These are phyloP conservation scores for Corythornis madagascariensis DNA, from an alignment of 2,113 vertebrate genomes.

Conservation along the genomic window DNA sequence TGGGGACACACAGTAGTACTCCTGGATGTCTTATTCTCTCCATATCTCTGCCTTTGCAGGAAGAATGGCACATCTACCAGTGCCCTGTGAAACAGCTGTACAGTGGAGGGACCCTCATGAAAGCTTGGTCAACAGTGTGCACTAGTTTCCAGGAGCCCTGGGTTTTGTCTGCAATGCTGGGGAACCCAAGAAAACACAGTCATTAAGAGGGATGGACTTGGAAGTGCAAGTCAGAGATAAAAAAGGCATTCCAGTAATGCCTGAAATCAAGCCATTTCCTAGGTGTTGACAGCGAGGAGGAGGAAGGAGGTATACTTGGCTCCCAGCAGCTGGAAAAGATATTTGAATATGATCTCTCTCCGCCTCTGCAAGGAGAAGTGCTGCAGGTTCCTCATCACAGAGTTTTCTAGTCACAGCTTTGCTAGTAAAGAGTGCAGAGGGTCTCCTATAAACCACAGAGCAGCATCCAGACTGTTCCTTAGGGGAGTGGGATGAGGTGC, in stretches of 20 bases:
- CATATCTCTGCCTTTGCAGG: neutral
- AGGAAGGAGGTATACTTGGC: conserved; percentile 40
- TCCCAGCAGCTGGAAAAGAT: conserved; percentile 36
- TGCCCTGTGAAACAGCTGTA: neutral
- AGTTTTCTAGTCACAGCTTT: neutral
- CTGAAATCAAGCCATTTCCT: neutral
- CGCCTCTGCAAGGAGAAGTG: neutral
- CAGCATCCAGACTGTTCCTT: neutral
- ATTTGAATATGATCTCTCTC: neutral
- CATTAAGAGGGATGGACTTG: neutral
- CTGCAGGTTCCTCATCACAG: neutral
- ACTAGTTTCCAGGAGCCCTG: neutral
- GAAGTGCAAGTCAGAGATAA: conserved; percentile 4
- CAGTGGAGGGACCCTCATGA: neutral
- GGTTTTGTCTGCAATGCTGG: neutral
- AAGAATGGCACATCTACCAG: neutral
- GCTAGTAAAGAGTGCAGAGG: neutral
- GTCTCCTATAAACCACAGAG: neutral
- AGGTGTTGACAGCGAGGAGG: conserved; percentile 51
- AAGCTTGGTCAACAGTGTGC: neutral
- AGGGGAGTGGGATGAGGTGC: neutral
- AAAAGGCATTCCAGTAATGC: neutral
- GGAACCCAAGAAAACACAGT: neutral
- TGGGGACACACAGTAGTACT: neutral
- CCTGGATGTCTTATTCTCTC: neutral